Evolutionary conservation across 2,888 invertebrate species (phyloP), one percentile per base, ranked within the genome.

Genomic region (Microdon myrmicae): DNA sequence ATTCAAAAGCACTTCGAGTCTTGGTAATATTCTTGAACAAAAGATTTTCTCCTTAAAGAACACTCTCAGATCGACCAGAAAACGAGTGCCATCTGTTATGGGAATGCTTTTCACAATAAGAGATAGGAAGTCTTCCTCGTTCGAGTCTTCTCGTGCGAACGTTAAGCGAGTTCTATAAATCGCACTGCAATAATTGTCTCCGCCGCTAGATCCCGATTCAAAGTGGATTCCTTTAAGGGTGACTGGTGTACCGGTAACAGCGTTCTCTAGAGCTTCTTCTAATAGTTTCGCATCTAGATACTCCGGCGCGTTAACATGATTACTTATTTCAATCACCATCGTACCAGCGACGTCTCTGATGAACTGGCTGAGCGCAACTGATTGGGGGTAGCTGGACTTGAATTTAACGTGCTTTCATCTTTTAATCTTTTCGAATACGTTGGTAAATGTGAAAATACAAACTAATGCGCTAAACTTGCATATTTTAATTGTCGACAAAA

Each of bases 41-140:
- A 79, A 75, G 61, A 74, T 71, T 3, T 71, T 72, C 69, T 80
- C 79, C 49, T 76, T 79, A n/a, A 72, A 70, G 49, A 78, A 80
- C 10, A 78, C 73, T 12, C 75, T 73, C 7, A 76, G n/a, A n/a
- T 76, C 80, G 67, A 67, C 79, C 54, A 76, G 71, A 22, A 70
- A 68, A 9, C 64, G 48, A 2, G 35, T 66, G 1, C 28, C 25
- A 14, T 66, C 56, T 3, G 51, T 41, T 2, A 56, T 13, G 0
- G 69, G 64, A 10, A 70, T 69, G 37, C 69, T 68, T 54, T 73
- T 73, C 1, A 72, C 67, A 29, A 72, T 71, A 9, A 71, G 29
- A 2, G 55, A 51, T 7, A 68, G n/a, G n/a, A n/a, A n/a, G 16
- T 25, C 47, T 16, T 66, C 54, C 5, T 20, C 0, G 1, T 43